phyloP scores from a whole-genome alignment of 2,888 invertebrate species.

The Stenurella melanura region DNA sequence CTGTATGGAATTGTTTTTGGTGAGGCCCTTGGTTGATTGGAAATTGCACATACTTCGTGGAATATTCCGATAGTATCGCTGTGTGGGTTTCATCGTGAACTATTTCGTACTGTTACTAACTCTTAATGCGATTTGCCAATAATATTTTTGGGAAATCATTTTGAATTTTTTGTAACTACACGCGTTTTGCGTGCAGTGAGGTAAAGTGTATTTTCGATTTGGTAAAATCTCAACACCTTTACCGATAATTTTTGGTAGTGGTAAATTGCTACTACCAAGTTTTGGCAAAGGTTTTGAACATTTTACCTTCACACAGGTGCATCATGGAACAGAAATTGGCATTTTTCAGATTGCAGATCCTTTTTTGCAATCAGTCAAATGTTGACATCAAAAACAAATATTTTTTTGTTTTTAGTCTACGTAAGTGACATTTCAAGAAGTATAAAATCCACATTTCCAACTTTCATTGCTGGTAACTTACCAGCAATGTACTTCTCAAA shows the following conservation, averaged over 20 bases:
- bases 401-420: background rate
- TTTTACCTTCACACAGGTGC: background rate
- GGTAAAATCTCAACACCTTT: background rate
- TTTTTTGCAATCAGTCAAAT: conserved; percentile 13
- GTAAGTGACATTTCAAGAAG: too few species aligned
- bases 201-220: background rate
- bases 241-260: conserved; percentile 6
- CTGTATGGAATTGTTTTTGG: background rate
- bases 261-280: conserved; percentile 15
- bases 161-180: conserved; percentile 11
- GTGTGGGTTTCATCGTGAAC: background rate
- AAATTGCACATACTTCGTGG: conserved; percentile 16
- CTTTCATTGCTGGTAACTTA: background rate
- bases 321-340: background rate
- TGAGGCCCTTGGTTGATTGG: background rate
- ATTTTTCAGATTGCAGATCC: conserved; percentile 25
- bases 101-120: background rate
- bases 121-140: conserved; percentile 8
- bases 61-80: conserved; percentile 1
- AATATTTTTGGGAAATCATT: conserved; percentile 22
- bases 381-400: background rate
- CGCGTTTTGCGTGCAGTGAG: conserved; percentile 19
- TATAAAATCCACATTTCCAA: background rate
- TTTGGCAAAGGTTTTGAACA: background rate
- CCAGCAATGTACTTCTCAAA: background rate